Percentiles rank a stretch among this genome's conserved stretches.
These are phyloP conservation scores for Hirudinaria manillensis DNA, from an alignment of 2,888 invertebrate species.

Conservation along the genomic window DNA sequence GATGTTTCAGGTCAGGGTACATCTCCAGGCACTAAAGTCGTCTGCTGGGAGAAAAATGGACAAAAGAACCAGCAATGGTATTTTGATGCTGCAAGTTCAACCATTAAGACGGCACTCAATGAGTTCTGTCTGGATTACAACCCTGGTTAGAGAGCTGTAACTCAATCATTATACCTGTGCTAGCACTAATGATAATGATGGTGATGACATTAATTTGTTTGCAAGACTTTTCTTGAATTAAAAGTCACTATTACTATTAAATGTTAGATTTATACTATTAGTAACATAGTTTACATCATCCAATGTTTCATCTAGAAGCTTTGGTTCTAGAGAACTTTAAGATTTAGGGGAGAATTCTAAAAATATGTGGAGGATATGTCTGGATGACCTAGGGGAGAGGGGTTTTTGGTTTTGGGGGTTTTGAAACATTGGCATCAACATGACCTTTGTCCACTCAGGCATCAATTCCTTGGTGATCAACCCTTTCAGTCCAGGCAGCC, in stretches of 20 bases:
- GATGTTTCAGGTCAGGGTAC: slow-evolving; percentile 30
- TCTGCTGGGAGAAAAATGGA: slow-evolving; percentile 33
- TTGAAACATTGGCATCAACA: too few species aligned
- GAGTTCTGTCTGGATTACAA: slow-evolving; percentile 33
- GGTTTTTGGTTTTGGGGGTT: too few species aligned
- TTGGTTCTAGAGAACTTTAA: too few species aligned
- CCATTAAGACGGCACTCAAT: slow-evolving; percentile 32
- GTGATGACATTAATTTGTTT: not conserved
- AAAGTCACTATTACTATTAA: too few species aligned
- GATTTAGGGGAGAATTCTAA: too few species aligned
- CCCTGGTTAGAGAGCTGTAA: not conserved
- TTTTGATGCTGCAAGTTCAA: slow-evolving; percentile 32
- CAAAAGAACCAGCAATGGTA: slow-evolving; percentile 37
- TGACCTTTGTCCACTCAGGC: not conserved
- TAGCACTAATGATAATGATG: not conserved
- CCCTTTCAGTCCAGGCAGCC: slow-evolving; percentile 14
- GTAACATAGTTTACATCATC: too few species aligned
- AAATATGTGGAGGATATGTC: too few species aligned
- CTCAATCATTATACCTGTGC: not conserved
- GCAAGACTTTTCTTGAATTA: not conserved
- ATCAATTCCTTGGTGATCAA: not conserved
- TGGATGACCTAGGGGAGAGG: too few species aligned
- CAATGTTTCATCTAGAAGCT: too few species aligned
- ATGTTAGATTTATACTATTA: too few species aligned
- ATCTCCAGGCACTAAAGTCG: slow-evolving; percentile 29